Conservation (phyloP, 2,113 vertebrate species). For the Grallaria varia region DNA sequence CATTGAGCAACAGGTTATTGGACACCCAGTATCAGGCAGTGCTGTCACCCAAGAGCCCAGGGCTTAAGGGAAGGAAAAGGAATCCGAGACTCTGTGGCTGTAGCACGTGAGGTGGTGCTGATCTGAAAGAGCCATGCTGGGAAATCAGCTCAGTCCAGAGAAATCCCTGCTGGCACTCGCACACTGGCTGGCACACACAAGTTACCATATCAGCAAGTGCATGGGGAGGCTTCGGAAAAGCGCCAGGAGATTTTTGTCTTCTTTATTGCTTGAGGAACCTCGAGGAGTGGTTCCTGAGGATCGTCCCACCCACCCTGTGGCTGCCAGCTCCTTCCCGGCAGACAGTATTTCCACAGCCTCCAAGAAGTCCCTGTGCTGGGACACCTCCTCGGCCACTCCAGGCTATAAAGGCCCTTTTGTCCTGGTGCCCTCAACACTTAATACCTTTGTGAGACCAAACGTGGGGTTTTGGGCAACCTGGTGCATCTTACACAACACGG, state of each 20-base stretch:
- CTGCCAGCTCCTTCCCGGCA: neutral
- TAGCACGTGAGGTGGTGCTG: neutral
- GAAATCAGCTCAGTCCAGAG: neutral
- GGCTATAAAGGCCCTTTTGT: neutral
- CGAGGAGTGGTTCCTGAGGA: neutral
- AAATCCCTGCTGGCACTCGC: fast-evolving
- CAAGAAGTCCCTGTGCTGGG: neutral
- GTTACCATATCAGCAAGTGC: fast-evolving
- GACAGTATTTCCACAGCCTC: fast-evolving
- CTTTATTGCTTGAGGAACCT: neutral
- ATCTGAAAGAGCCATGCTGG: fast-evolving
- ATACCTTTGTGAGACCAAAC: neutral
- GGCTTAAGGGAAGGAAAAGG: neutral
- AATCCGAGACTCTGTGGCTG: fast-evolving
- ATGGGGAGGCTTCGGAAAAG: neutral
- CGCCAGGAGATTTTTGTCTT: neutral
- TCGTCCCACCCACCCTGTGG: neutral
- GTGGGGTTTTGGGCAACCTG: neutral
- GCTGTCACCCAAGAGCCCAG: neutral
- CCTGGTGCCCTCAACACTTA: neutral
- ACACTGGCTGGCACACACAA: neutral
- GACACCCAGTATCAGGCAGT: neutral
- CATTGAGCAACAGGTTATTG: neutral
- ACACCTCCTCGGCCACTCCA: neutral
- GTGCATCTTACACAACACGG: neutral